These are phyloP conservation scores for Lamellibrachia columna DNA, from an alignment of 2,888 invertebrate species.

Conservation along the genomic window DNA sequence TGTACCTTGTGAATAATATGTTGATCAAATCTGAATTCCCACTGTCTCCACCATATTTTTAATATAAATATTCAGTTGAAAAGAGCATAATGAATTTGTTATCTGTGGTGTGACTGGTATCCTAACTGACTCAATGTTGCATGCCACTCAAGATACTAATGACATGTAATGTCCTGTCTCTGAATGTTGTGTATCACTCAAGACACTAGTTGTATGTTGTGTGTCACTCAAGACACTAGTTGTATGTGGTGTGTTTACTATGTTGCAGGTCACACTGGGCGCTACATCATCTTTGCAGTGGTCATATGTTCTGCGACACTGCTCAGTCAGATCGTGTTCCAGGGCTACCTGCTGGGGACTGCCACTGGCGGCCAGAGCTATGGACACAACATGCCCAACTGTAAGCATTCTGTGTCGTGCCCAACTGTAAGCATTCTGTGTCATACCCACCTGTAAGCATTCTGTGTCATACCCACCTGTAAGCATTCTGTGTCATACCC, in stretches of 20 bases:
- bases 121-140: not conserved
- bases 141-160: not conserved
- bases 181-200: not conserved
- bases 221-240: not conserved
- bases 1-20: too few relatives aligned
- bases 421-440: not conserved
- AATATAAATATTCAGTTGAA: not conserved
- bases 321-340: constrained; percentile 42
- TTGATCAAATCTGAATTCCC: too few relatives aligned
- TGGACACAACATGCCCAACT: constrained; percentile 37
- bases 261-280: constrained; percentile 40
- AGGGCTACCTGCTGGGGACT: constrained; percentile 36
- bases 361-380: constrained; percentile 32
- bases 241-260: not conserved
- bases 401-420: constrained; percentile 30
- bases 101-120: too few relatives aligned
- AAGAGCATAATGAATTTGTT: not conserved
- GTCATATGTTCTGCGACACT: constrained; percentile 35
- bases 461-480: not conserved
- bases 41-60: too few relatives aligned
- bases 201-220: not conserved
- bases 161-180: not conserved
- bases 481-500: not conserved
- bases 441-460: not conserved
- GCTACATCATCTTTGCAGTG: constrained; percentile 36